Conservation (phyloP, 2,113 vertebrate species). For the Dipodomys merriami region DNA sequence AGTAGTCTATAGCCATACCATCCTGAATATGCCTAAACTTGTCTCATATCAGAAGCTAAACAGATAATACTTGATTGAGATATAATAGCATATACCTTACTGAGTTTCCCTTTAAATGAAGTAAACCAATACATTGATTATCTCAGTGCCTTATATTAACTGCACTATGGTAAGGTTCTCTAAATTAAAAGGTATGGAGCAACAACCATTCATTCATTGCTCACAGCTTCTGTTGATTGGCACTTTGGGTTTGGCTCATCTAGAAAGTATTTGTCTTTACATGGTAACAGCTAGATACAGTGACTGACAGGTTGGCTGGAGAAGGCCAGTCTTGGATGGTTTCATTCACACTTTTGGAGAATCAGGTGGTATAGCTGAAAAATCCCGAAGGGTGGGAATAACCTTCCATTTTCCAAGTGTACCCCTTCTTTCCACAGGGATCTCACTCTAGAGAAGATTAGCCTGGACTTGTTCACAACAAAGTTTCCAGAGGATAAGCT, state of each 20-base stretch:
- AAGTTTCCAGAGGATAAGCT: background rate
- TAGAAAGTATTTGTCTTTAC: background rate
- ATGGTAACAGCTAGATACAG: background rate
- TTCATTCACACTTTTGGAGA: background rate
- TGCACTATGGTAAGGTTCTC: background rate
- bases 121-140: constrained; percentile 8
- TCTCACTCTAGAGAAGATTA: background rate
- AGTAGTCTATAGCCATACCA: no score
- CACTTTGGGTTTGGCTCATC: background rate
- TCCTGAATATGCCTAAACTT: no score
- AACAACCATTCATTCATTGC: background rate
- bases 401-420: constrained; percentile 9
- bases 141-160: background rate
- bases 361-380: background rate
- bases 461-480: background rate
- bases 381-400: background rate
- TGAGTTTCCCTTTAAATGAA: background rate
- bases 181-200: background rate
- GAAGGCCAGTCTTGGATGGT: background rate
- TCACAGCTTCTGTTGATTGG: constrained; percentile 1
- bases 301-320: background rate
- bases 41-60: no score
- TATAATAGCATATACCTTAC: background rate
- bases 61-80: no score
- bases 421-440: background rate